Percentiles rank a stretch among this genome's conserved stretches.
Conservation (phyloP, 2,113 vertebrate genomes). For the Leptodactylus fuscus region DNA sequence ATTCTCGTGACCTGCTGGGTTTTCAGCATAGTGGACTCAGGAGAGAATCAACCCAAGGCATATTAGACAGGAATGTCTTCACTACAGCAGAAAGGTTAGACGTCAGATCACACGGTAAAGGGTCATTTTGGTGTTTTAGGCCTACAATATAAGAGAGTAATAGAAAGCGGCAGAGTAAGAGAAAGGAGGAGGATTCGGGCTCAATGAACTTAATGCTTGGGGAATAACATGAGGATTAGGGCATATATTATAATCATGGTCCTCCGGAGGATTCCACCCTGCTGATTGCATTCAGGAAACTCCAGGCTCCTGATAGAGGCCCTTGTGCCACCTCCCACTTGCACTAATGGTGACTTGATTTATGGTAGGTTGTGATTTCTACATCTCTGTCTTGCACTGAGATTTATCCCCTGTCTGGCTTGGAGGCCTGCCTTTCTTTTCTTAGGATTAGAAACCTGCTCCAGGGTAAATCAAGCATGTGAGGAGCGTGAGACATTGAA, state of each 20-base stretch:
- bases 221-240: conserved; percentile 50
- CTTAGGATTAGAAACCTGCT: conserved; percentile 58
- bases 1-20: neutral
- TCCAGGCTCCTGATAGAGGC: conserved; percentile 12
- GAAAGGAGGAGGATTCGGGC: conserved; percentile 13
- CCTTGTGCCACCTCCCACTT: conserved; percentile 43
- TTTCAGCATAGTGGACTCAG: neutral
- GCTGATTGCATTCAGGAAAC: conserved; percentile 50
- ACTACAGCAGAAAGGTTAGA: neutral
- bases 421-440: conserved; percentile 54
- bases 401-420: conserved; percentile 59
- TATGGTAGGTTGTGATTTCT: conserved; percentile 41
- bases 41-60: neutral
- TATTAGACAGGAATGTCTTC: neutral
- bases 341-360: conserved; percentile 53
- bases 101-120: neutral
- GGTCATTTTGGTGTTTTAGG: neutral
- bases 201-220: conserved; percentile 39
- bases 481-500: conserved; percentile 47
- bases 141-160: neutral
- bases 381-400: conserved; percentile 56
- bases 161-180: neutral
- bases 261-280: conserved; percentile 49
- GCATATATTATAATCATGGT: conserved; percentile 45
- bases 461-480: conserved; percentile 53